Evolutionary conservation across 2,797 vertebrate genomes (phyloP).

Genomic region (Smutsia gigantea): DNA sequence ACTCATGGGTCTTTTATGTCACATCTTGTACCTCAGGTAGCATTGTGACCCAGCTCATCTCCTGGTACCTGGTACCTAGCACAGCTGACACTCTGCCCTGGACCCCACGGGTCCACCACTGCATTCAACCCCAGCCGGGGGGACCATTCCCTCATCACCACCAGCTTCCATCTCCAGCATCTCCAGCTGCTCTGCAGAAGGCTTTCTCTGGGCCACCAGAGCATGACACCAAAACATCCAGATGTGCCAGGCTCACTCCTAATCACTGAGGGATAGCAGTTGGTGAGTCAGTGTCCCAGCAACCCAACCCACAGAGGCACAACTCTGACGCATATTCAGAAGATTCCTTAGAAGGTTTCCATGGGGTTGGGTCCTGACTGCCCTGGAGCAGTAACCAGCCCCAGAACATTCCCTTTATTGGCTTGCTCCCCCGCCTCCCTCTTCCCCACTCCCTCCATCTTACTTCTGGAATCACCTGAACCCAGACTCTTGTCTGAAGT

Average conservation of each 20-base stretch:
- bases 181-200: background rate
- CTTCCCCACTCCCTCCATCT: background rate
- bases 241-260: background rate
- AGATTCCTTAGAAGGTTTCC: accelerated
- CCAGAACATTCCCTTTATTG: accelerated
- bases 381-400: background rate
- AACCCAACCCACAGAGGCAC: background rate
- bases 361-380: accelerated
- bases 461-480: background rate
- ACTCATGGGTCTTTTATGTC: background rate
- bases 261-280: accelerated
- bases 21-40: background rate
- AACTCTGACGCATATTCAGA: accelerated
- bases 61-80: background rate
- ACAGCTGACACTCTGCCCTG: too few relatives aligned
- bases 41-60: background rate
- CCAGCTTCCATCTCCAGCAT: background rate
- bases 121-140: background rate
- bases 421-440: too few relatives aligned
- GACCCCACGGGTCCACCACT: too few relatives aligned
- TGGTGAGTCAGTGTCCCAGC: background rate
- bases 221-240: too few relatives aligned
- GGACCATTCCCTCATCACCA: accelerated
- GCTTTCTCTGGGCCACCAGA: background rate
- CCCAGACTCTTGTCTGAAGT: background rate